Conservation (phyloP, 2,888 invertebrate species). For the Eupithecia exiguata region DNA sequence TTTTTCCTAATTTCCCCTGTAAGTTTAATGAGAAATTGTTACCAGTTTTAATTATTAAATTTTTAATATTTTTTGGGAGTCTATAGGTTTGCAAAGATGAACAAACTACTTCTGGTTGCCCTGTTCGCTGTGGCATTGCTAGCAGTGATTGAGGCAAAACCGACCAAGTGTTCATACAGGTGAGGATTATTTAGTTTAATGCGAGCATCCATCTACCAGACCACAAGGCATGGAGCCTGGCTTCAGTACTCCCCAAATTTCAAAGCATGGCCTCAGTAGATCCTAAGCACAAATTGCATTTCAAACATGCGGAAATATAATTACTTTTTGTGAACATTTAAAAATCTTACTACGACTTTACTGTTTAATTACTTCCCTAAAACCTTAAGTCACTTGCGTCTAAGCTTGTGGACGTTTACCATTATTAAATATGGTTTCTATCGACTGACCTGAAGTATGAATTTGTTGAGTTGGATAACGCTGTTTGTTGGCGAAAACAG, state of each 20-base stretch:
- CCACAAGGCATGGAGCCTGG: not conserved
- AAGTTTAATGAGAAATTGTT: not conserved
- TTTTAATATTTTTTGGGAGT: not conserved
- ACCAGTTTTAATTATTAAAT: not conserved
- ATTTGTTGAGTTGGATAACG: too few species aligned
- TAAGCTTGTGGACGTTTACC: too few species aligned
- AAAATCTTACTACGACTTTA: too few species aligned
- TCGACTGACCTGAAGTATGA: too few species aligned
- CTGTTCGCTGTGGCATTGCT: slow-evolving; percentile 48
- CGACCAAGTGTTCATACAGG: slow-evolving; percentile 39
- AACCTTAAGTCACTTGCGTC: too few species aligned
- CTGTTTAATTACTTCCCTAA: too few species aligned
- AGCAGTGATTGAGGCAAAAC: slow-evolving; percentile 52
- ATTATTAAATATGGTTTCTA: too few species aligned
- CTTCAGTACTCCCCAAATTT: not conserved
- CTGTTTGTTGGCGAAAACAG: too few species aligned
- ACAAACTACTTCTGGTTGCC: slow-evolving; percentile 52
- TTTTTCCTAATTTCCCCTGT: not conserved
- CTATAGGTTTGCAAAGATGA: slow-evolving; percentile 45
- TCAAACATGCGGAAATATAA: not conserved
- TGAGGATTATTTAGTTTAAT: slow-evolving; percentile 7
- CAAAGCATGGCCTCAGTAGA: not conserved
- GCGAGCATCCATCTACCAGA: not conserved
- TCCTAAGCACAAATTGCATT: not conserved
- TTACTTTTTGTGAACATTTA: too few species aligned